Base-by-base conservation (phyloP, 2,888 invertebrate genomes). In the Liposcelis brunnea region DNA sequence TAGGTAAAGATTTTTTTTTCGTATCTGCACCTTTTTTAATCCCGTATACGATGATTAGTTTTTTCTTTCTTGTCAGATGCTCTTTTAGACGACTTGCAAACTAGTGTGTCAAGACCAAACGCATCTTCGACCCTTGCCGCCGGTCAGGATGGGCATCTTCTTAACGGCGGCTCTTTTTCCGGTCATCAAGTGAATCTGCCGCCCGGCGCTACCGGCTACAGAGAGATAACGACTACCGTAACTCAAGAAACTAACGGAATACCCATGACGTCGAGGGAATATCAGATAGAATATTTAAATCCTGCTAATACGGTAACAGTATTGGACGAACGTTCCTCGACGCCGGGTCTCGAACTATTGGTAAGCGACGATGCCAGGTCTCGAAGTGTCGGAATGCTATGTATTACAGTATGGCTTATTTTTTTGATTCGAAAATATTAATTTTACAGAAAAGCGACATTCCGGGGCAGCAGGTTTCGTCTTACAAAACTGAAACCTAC, bases 1-100 rank as follows among this genome's bases (percentile, higher is more conserved):
- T 52, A 31, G 52, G 52, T 52, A 43, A 50, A 48, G 37, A 14
- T 38, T 31, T 26, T n/a, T n/a, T n/a, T n/a, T n/a, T n/a, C n/a
- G n/a, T n/a, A n/a, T n/a, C n/a, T n/a, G n/a, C 2, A 15, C 32
- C 32, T 32, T 32, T 10, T 32, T 32, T 32, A 32, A 32, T 32
- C 32, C 32, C 10, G n/a, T 32, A n/a, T 32, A 32, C 10, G 32
- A n/a, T n/a, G n/a, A n/a, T n/a, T n/a, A n/a, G n/a, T n/a, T n/a
- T n/a, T 32, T 32, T 32, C 32, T 32, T n/a, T 32, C 32, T 10
- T 32, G 32, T 10, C 12, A 60, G 60, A 60, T 52, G 54, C 55
- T 21, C 53, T 60, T 14, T 52, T 60, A 45, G 59, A 60, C 42
- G 60, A 60, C 47, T 50, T 60, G 16, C 59, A 60, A 49, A 56